Conservation (phyloP, 2,113 vertebrate genomes). For the Clarias batrachus region DNA sequence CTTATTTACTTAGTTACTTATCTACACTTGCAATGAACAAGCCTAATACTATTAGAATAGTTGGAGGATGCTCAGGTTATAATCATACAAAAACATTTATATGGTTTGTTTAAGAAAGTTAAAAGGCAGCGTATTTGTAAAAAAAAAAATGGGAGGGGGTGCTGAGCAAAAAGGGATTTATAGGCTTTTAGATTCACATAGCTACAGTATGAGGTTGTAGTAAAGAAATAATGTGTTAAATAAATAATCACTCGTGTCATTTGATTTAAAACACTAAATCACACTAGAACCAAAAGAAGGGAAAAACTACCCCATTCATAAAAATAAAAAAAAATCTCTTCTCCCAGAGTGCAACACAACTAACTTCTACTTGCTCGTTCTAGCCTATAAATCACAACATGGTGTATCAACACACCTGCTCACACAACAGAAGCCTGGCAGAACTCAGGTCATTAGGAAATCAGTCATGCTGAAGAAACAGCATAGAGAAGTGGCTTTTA, state of each 20-base stretch:
- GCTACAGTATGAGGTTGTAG: not conserved
- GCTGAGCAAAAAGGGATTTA: no score
- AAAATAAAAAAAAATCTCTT: not conserved
- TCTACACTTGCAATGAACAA: no score
- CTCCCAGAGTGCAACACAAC: not conserved
- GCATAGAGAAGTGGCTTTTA: not conserved
- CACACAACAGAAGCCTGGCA: not conserved
- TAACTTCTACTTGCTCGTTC: not conserved
- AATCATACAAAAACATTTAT: no score
- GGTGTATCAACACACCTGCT: not conserved
- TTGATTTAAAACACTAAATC: not conserved
- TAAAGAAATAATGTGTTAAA: not conserved
- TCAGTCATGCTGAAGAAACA: not conserved
- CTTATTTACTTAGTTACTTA: no score
- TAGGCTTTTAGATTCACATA: no score
- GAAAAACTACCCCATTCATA: not conserved
- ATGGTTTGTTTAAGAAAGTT: no score
- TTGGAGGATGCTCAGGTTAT: no score
- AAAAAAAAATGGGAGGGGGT: no score
- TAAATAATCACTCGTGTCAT: not conserved
- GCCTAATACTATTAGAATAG: no score
- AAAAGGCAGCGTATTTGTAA: no score
- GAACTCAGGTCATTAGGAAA: not conserved
- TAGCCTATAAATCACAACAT: not conserved
- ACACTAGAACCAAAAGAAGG: not conserved